Percentiles rank a stretch among this genome's conserved stretches.
phyloP scores from a whole-genome alignment of 2,888 invertebrate species.

The Aleiodes alternator region DNA sequence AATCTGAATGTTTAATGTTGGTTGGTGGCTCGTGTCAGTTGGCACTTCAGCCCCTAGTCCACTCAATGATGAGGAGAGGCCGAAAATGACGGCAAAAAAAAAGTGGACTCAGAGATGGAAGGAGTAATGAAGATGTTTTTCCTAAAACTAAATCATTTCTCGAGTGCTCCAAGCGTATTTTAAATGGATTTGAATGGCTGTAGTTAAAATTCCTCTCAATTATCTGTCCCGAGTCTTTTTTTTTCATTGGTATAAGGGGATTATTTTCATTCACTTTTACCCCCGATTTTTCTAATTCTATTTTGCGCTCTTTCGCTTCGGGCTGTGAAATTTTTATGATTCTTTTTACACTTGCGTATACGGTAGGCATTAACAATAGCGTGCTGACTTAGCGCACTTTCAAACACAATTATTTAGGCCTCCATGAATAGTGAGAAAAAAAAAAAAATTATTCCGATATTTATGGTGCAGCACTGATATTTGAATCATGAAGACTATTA shows the following conservation, averaged over 20 bases:
- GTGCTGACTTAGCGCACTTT: constrained; percentile 14
- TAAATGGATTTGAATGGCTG: constrained; percentile 25
- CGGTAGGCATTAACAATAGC: background rate
- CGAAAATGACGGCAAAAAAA: background rate
- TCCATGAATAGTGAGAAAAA: background rate
- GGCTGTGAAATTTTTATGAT: constrained; percentile 44
- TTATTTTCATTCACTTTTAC: background rate
- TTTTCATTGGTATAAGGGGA: background rate
- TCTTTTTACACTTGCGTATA: background rate
- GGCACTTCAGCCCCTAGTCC: constrained; percentile 2
- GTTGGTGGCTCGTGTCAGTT: constrained; percentile 32
- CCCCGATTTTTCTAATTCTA: background rate
- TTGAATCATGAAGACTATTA: no score
- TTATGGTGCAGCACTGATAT: no score
- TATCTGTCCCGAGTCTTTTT: constrained; percentile 12
- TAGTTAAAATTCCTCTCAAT: constrained; percentile 25
- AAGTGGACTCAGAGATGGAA: constrained; percentile 15
- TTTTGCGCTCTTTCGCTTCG: constrained; percentile 16
- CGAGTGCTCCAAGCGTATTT: background rate
- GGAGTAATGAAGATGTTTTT: constrained; percentile 38
- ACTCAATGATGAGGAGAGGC: constrained; percentile 2
- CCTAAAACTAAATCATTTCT: constrained; percentile 42
- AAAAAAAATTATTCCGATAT: no score
- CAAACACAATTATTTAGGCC: background rate
- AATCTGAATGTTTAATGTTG: constrained; percentile 65